Conservation (phyloP, 2,888 invertebrate species). For the Hoplodrina blanda region DNA sequence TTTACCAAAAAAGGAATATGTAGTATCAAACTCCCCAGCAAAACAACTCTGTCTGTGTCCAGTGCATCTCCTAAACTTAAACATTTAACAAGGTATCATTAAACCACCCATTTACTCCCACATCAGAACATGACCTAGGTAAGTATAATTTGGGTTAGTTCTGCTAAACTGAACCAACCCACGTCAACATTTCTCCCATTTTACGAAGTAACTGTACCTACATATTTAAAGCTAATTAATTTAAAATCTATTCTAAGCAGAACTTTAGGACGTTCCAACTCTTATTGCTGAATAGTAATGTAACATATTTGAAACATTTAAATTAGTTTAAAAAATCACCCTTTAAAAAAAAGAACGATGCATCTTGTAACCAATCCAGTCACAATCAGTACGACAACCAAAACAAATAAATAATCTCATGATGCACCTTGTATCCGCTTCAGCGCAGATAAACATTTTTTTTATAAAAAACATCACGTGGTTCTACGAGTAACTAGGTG, state of each 20-base stretch:
- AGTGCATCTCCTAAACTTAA: neutral
- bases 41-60: too few species aligned
- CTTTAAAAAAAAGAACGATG: neutral
- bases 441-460: constrained; percentile 20
- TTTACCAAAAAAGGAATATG: neutral
- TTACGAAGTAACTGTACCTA: too few species aligned
- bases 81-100: neutral
- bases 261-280: too few species aligned
- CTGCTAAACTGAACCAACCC: neutral
- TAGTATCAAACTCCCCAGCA: neutral
- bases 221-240: too few species aligned
- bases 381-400: constrained; percentile 10
- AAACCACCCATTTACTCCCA: neutral
- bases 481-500: constrained; percentile 25
- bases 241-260: too few species aligned
- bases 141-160: neutral
- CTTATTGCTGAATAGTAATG: too few species aligned
- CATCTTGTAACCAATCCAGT: neutral
- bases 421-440: constrained; percentile 23
- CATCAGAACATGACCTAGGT: neutral
- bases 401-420: constrained; percentile 30
- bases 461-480: constrained; percentile 43
- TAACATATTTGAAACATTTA: too few species aligned
- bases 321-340: too few species aligned
- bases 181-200: neutral